Conservation (phyloP, 2,797 vertebrate genomes). For the Sebastes cheni region DNA sequence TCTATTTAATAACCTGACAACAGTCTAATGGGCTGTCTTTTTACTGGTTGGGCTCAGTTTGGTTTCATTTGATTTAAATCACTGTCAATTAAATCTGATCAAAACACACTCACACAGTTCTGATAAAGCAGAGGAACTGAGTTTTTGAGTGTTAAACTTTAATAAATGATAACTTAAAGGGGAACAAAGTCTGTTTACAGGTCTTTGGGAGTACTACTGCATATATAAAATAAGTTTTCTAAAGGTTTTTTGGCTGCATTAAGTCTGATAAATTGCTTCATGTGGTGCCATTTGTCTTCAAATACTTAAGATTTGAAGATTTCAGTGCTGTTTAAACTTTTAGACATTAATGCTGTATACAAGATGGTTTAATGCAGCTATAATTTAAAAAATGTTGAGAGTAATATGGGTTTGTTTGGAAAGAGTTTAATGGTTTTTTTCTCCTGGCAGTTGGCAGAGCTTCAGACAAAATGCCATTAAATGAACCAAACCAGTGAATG, state of each 20-base stretch:
- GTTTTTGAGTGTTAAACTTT: neutral
- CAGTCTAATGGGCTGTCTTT: neutral
- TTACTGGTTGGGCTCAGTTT: neutral
- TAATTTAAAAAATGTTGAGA: neutral
- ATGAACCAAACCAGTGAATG: slow-evolving; percentile 18
- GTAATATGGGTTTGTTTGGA: neutral
- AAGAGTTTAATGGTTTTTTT: neutral
- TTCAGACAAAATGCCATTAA: slow-evolving; percentile 34
- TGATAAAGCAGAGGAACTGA: neutral
- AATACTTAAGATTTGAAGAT: neutral
- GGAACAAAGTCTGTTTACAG: neutral
- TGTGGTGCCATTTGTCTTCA: neutral
- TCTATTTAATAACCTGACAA: too few relatives aligned
- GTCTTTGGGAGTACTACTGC: neutral
- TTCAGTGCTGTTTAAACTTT: neutral
- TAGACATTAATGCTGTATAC: neutral
- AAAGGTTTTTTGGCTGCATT: neutral
- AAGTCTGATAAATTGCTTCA: neutral
- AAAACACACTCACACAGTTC: neutral
- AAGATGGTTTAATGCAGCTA: neutral
- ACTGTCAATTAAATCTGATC: neutral
- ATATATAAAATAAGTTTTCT: neutral
- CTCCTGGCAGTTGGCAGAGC: slow-evolving; percentile 17
- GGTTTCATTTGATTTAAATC: neutral
- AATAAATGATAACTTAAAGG: neutral